Conservation (phyloP, 2,888 invertebrate genomes). For the Lobophora halterata region DNA sequence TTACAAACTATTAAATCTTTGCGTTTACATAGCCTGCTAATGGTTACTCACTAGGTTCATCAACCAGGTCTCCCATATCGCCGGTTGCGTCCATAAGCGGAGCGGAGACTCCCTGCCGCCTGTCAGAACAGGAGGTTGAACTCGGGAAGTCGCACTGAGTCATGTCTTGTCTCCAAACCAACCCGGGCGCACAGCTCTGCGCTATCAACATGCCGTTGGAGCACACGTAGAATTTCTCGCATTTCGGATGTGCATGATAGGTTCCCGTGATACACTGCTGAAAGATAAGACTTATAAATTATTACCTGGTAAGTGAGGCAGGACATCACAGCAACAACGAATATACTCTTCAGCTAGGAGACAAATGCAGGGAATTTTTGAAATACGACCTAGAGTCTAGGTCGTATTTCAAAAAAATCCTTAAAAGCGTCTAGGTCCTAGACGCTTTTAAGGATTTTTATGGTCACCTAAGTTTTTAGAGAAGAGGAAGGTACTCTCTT, state of each 20-base stretch:
- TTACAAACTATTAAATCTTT: not conserved
- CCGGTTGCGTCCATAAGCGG: constrained; percentile 46
- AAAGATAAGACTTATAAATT: not conserved
- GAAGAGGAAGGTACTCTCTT: too few species aligned
- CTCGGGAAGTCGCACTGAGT: constrained; percentile 89
- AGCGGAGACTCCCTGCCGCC: constrained; percentile 49
- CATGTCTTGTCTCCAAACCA: constrained; percentile 85
- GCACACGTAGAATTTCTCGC: constrained; percentile 88
- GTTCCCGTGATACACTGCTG: constrained; percentile 85
- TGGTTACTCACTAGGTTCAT: constrained; percentile 31
- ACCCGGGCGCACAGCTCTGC: constrained; percentile 87
- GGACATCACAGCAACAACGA: too few species aligned
- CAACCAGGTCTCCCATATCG: constrained; percentile 42
- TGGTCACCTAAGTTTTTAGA: too few species aligned
- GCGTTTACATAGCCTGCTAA: too few species aligned
- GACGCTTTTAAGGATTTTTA: too few species aligned
- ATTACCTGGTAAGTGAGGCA: too few species aligned
- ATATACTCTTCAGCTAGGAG: too few species aligned
- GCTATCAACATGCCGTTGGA: constrained; percentile 86
- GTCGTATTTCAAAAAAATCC: too few species aligned
- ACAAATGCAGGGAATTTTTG: too few species aligned
- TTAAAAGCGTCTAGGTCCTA: too few species aligned
- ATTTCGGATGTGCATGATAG: constrained; percentile 87
- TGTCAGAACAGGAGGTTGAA: constrained; percentile 81
- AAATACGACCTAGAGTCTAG: too few species aligned